Evolutionary conservation across 2,888 invertebrate genomes (phyloP).

Genomic region (Lathronympha strigana): DNA sequence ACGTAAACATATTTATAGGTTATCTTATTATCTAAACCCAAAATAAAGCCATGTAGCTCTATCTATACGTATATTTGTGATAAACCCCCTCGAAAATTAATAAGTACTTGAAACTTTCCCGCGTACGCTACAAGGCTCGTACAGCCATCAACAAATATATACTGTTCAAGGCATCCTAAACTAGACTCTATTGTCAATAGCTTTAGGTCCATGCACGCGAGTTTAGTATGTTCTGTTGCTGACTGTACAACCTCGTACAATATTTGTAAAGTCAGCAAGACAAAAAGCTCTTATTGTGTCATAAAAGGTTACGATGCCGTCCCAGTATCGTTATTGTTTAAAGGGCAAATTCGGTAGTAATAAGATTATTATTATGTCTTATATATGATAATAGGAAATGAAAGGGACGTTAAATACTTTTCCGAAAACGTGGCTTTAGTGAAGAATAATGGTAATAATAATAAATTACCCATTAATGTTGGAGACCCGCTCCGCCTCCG

Average conservation of each 20-base stretch:
- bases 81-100: constrained; percentile 11
- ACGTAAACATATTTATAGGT: no score
- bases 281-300: constrained; percentile 54
- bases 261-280: constrained; percentile 45
- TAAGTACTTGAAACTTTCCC: constrained; percentile 21
- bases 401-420: background rate
- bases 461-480: background rate
- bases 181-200: background rate
- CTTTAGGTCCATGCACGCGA: background rate
- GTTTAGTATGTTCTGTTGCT: background rate
- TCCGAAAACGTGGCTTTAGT: background rate
- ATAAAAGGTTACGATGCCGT: constrained; percentile 64
- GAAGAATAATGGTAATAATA: background rate
- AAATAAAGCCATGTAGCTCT: no score
- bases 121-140: background rate
- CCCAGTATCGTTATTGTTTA: constrained; percentile 65
- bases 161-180: background rate
- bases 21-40: no score
- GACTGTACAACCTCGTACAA: constrained; percentile 1
- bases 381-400: constrained; percentile 26
- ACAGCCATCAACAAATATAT: background rate
- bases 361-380: constrained; percentile 32
- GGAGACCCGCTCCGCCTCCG: background rate
- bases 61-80: background rate
- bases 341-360: constrained; percentile 51